A percentile compares a stretch with the other conserved stretches of the same genome.
phyloP scores from a whole-genome alignment of 2,113 vertebrate genomes.

The Atractosteus spatula region DNA sequence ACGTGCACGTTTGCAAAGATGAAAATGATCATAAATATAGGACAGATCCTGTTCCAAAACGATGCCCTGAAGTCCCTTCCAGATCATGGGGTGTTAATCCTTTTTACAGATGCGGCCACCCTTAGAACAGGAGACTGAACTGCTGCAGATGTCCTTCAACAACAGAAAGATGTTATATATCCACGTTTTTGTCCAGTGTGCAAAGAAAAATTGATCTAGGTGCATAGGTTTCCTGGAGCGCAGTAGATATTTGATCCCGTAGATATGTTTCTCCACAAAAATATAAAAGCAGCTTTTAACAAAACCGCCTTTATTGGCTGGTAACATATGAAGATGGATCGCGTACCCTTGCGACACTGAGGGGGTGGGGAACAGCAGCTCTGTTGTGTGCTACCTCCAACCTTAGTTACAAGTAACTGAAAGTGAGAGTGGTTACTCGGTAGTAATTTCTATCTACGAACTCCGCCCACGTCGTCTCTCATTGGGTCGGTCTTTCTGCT shows the following conservation, averaged over 20 bases:
- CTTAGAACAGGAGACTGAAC: constrained; percentile 31
- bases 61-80: constrained; percentile 49
- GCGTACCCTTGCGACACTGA: too few relatives aligned
- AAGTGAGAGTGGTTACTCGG: constrained; percentile 57
- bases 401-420: constrained; percentile 61
- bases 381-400: constrained; percentile 38
- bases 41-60: constrained; percentile 27
- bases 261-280: neutral
- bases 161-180: constrained; percentile 44
- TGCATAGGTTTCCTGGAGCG: constrained; percentile 26
- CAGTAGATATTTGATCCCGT: neutral
- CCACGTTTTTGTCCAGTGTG: constrained; percentile 40
- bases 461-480: constrained; percentile 53
- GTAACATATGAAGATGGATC: too few relatives aligned
- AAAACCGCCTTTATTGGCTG: too few relatives aligned
- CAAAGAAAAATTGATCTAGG: constrained; percentile 48
- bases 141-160: constrained; percentile 38
- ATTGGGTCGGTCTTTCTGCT: constrained; percentile 54
- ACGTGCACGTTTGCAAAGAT: constrained; percentile 7
- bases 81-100: constrained; percentile 40
- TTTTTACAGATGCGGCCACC: constrained; percentile 45
- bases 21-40: constrained; percentile 6
- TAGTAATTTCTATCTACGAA: constrained; percentile 33
- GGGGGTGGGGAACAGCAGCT: too few relatives aligned
- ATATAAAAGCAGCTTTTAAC: too few relatives aligned